A percentile compares a stretch with the other conserved stretches of the same genome.
Conservation (phyloP, 2,797 vertebrate genomes). For the Meda fulgida region DNA sequence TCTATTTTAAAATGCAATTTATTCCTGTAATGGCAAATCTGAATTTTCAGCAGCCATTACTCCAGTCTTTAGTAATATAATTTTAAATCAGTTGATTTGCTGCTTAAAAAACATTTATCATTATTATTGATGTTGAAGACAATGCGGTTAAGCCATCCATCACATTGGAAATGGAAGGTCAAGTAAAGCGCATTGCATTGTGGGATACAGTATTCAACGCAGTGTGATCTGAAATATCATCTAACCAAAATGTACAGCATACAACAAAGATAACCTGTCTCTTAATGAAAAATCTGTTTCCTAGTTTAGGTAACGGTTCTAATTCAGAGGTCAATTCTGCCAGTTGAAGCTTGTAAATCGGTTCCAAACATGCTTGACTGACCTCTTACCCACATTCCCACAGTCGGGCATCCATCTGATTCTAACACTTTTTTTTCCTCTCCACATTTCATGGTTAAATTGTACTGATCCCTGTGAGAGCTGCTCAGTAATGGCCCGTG, state of each 20-base stretch:
- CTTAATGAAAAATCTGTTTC: neutral
- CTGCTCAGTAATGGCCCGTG: constrained; percentile 48
- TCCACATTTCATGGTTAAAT: constrained; percentile 42
- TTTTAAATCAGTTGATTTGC: neutral
- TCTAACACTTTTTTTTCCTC: constrained; percentile 5
- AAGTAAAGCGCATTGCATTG: no score
- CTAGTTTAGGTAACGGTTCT: neutral
- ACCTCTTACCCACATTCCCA: neutral
- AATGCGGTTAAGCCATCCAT: neutral
- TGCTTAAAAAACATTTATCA: neutral
- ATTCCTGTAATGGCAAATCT: neutral
- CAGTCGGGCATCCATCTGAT: neutral
- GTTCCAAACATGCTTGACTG: neutral
- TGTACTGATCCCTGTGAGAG: constrained; percentile 47
- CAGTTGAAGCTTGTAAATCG: constrained; percentile 15
- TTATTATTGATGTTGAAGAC: neutral
- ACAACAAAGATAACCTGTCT: neutral
- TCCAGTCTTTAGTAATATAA: neutral
- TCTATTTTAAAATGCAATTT: neutral
- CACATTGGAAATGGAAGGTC: neutral
- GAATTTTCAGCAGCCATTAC: neutral
- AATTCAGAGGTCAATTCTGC: neutral
- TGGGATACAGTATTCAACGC: neutral
- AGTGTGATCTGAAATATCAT: neutral
- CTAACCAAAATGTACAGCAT: no score